A percentile compares a stretch with the other conserved stretches of the same genome.
phyloP scores from a whole-genome alignment of 2,113 vertebrate genomes.

The Menura novaehollandiae region DNA sequence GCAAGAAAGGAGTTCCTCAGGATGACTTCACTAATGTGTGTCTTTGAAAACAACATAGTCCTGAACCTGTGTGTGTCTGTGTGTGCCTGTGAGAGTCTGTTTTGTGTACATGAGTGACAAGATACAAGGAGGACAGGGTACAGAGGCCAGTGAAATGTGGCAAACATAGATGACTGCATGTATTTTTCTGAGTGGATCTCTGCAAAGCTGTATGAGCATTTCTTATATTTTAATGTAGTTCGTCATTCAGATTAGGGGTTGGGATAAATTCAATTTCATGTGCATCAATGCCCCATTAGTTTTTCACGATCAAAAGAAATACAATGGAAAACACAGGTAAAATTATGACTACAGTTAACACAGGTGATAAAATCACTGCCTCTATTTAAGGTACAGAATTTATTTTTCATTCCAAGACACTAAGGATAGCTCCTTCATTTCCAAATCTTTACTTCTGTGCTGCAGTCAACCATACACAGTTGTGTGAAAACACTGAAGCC shows the following conservation, averaged over 20 bases:
- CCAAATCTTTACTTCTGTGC: constrained; percentile 19
- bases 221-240: not conserved
- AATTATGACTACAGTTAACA: not conserved
- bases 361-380: constrained; percentile 43
- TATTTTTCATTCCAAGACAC: not conserved
- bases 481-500: constrained; percentile 17
- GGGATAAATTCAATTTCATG: not conserved
- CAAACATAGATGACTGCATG: not conserved
- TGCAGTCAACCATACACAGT: constrained; percentile 19
- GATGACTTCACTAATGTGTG: not conserved
- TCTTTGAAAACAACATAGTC: not conserved
- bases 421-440: not conserved
- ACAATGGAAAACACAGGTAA: not conserved
- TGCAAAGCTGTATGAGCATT: not conserved
- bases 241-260: not conserved
- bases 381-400: not conserved
- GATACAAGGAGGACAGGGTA: not conserved
- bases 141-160: not conserved
- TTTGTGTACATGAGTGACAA: not conserved
- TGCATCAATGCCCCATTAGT: not conserved
- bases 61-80: not conserved
- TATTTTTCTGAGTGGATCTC: not conserved
- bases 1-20: not conserved
- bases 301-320: not conserved
- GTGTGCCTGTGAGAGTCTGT: not conserved